These are phyloP conservation scores for Penelope pileata DNA, from an alignment of 2,113 vertebrate species.

Conservation along the genomic window DNA sequence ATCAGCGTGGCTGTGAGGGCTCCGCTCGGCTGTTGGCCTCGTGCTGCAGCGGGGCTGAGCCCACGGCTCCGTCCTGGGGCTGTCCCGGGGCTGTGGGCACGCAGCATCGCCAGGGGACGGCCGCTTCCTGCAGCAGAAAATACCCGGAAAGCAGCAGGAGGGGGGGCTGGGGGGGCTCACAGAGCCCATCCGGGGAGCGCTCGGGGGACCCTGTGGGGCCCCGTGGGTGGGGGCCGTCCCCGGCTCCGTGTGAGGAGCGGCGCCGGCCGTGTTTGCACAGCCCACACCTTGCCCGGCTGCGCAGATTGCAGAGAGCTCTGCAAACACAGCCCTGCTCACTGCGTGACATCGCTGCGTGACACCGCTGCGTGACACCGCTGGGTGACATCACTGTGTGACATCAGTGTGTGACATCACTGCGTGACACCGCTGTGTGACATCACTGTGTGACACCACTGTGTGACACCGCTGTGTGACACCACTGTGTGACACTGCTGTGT, in stretches of 20 bases:
- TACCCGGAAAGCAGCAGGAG: slow-evolving; percentile 42
- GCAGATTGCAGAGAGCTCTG: slow-evolving; percentile 29
- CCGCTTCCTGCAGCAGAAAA: slow-evolving; percentile 33
- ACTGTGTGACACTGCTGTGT: no score
- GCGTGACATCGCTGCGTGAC: not conserved
- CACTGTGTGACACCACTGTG: no score
- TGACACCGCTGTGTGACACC: no score
- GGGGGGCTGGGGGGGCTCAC: rapidly evolving
- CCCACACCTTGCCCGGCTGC: slow-evolving; percentile 4
- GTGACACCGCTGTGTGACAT: no score
- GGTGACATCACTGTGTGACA: no score
- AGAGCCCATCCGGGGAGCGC: not conserved
- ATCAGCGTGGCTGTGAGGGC: not conserved
- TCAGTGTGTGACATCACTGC: no score
- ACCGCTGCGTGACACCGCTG: no score
- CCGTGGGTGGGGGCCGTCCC: not conserved
- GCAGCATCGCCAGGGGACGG: slow-evolving; percentile 43
- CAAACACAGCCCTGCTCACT: not conserved
- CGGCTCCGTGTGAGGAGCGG: slow-evolving; percentile 34
- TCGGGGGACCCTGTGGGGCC: not conserved
- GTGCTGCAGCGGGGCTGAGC: no score
- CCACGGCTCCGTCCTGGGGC: not conserved
- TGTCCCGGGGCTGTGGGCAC: not conserved
- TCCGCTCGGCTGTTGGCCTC: rapidly evolving
- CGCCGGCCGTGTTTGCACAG: slow-evolving; percentile 66